Conservation (phyloP, 2,113 vertebrate genomes). For the Paradoxurus hermaphroditus region DNA sequence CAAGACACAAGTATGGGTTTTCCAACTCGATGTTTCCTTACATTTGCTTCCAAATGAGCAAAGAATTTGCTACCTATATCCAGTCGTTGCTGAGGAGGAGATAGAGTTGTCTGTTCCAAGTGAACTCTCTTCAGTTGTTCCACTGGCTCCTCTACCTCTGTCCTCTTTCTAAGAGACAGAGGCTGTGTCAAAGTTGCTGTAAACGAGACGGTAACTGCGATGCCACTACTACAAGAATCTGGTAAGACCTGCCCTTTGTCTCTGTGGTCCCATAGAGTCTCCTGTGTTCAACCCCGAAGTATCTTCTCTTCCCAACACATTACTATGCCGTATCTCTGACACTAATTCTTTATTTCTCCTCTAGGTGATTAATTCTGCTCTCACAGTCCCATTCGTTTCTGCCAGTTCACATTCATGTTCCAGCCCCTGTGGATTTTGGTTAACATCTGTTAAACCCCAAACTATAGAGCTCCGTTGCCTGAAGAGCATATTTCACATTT, state of each 20-base stretch:
- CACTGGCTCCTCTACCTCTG: not conserved
- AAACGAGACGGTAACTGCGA: not conserved
- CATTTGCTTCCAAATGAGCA: not conserved
- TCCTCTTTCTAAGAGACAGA: not conserved
- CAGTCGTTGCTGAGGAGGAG: not conserved
- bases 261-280: accelerated
- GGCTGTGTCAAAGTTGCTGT: not conserved
- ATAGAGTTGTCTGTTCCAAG: constrained; percentile 3
- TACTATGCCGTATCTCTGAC: not conserved
- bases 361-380: constrained; percentile 40
- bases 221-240: not conserved
- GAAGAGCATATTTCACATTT: not conserved
- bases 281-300: not conserved
- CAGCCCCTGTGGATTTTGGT: not conserved
- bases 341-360: constrained; percentile 19
- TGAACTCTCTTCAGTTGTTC: not conserved
- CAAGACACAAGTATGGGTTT: not conserved
- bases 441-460: constrained; percentile 51
- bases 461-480: not conserved
- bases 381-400: not conserved
- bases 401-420: not conserved
- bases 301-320: not conserved
- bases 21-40: not conserved
- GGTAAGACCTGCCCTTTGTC: not conserved
- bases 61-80: not conserved